These are phyloP conservation scores for Sapayoa aenigma DNA, from an alignment of 2,113 vertebrate genomes.

Conservation along the genomic window DNA sequence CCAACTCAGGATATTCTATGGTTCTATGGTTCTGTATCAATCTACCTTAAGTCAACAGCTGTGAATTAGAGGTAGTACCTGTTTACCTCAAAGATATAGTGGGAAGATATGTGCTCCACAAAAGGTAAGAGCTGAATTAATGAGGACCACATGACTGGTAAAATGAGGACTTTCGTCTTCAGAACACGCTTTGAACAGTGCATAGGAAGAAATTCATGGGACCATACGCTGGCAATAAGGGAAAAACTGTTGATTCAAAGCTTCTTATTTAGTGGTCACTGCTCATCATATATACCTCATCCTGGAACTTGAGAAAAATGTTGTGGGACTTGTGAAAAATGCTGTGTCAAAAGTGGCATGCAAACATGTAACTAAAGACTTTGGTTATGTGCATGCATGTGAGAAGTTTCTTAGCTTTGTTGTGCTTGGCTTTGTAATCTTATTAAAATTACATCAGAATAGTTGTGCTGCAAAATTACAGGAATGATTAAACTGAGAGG, in stretches of 20 bases:
- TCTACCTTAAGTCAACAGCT: not conserved
- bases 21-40: not conserved
- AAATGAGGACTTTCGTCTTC: not conserved
- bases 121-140: not conserved
- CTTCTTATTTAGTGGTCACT: not conserved
- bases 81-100: not conserved
- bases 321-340: not conserved
- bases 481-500: slow-evolving; percentile 25
- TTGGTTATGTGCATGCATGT: not conserved
- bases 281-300: not conserved
- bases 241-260: not conserved
- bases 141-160: not conserved
- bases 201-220: not conserved
- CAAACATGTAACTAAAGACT: not conserved
- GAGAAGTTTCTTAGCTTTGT: not conserved
- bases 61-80: not conserved
- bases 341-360: not conserved
- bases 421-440: not conserved
- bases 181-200: not conserved
- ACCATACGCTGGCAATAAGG: not conserved
- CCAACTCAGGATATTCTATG: not conserved
- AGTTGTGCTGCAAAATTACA: slow-evolving; percentile 33
- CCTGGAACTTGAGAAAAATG: not conserved
- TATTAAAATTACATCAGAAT: not conserved
- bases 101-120: not conserved